Evolutionary conservation across 2,797 vertebrate species (phyloP).

Genomic region (Bovichtus diacanthus): DNA sequence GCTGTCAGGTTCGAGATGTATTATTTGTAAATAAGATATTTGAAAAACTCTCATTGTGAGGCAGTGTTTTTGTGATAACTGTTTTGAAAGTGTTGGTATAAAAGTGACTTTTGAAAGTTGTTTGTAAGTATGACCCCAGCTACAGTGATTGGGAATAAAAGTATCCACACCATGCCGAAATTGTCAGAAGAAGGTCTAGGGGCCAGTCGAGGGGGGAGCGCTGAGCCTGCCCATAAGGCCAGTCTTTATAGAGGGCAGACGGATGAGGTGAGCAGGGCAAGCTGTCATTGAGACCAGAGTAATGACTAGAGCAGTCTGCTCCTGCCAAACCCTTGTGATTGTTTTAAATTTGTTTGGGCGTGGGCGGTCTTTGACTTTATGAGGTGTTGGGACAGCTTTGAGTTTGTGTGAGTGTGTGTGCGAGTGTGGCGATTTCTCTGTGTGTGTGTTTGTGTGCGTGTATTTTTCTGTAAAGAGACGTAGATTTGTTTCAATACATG

Average conservation of each 20-base stretch:
- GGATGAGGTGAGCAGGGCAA: constrained; percentile 79
- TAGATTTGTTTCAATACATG: not conserved
- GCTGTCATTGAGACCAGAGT: constrained; percentile 78
- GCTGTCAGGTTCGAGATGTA: not conserved
- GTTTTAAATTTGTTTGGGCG: constrained; percentile 82
- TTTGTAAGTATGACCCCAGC: not conserved
- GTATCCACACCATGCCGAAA: constrained; percentile 23
- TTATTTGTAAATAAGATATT: not conserved
- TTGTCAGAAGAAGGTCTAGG: constrained; percentile 37
- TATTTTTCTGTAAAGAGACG: not conserved
- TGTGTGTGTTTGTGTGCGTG: not conserved
- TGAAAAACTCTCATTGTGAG: not conserved
- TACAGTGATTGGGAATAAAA: not conserved
- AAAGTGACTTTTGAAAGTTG: constrained; percentile 4
- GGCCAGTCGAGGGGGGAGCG: constrained; percentile 38
- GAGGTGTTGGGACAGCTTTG: constrained; percentile 75
- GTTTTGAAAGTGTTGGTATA: not conserved
- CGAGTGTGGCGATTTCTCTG: constrained; percentile 14
- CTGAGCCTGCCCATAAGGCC: constrained; percentile 59
- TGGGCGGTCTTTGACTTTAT: constrained; percentile 78
- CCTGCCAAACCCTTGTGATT: constrained; percentile 74
- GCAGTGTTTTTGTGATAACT: not conserved
- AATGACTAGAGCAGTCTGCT: constrained; percentile 75
- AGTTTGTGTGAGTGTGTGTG: constrained; percentile 33
- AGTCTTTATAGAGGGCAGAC: constrained; percentile 77